These are phyloP conservation scores for Pharmacophagus antenor DNA, from an alignment of 2,888 invertebrate genomes.

Conservation along the genomic window DNA sequence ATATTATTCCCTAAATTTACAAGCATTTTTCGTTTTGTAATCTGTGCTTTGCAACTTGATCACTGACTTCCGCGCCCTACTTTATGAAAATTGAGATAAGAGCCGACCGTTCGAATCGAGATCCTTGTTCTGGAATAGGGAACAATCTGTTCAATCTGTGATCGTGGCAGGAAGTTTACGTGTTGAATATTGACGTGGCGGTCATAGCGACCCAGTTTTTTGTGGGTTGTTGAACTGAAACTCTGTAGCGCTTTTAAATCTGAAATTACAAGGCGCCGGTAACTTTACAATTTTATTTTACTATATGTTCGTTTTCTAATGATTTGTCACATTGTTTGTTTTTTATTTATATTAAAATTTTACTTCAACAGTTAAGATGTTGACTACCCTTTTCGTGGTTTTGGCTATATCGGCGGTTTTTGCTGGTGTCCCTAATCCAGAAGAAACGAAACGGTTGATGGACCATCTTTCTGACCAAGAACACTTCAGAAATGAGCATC, in stretches of 20 bases:
- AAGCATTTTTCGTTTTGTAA: background rate
- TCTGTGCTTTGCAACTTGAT: slow-evolving; percentile 5
- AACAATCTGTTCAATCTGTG: slow-evolving; percentile 50
- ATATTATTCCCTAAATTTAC: no score
- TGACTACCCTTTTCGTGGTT: slow-evolving; percentile 60
- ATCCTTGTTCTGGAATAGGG: slow-evolving; percentile 35
- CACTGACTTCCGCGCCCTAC: slow-evolving; percentile 2
- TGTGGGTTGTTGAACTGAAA: slow-evolving; percentile 19
- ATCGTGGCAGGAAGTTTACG: slow-evolving; percentile 55
- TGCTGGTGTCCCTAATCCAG: slow-evolving; percentile 85
- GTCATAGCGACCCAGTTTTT: slow-evolving; percentile 11
- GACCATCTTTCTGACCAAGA: slow-evolving; percentile 88
- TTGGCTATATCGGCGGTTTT: slow-evolving; percentile 65
- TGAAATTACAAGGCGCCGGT: slow-evolving; percentile 1
- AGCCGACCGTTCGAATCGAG: slow-evolving; percentile 19
- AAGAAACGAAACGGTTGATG: slow-evolving; percentile 84
- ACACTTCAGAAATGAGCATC: slow-evolving; percentile 89
- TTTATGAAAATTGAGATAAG: slow-evolving; percentile 6
- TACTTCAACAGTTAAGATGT: slow-evolving; percentile 50
- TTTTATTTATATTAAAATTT: background rate
- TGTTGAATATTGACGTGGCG: slow-evolving; percentile 68
- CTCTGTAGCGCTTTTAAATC: slow-evolving; percentile 3
- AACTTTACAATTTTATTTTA: background rate
- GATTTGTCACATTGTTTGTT: background rate
- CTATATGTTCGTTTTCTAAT: background rate